A percentile compares a stretch with the other conserved stretches of the same genome.
These are phyloP conservation scores for Rotaria sp. DNA, from an alignment of 2,888 invertebrate species.

Conservation along the genomic window DNA sequence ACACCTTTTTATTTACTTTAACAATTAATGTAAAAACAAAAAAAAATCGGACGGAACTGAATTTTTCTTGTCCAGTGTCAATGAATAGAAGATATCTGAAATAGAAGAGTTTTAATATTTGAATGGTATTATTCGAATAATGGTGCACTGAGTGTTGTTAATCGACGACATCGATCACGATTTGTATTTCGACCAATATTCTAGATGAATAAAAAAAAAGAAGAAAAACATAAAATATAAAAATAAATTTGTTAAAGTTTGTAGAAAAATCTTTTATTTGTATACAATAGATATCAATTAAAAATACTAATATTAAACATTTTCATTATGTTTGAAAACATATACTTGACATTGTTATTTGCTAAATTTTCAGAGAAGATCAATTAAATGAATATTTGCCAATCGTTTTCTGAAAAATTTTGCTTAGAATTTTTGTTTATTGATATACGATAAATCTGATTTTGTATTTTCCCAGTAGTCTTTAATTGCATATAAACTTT, in stretches of 20 bases:
- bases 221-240: not conserved
- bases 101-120: not conserved
- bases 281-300: too few species aligned
- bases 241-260: too few species aligned
- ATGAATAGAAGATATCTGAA: not conserved
- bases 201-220: not conserved
- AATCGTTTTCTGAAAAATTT: too few species aligned
- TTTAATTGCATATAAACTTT: too few species aligned
- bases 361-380: too few species aligned
- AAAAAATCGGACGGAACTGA: not conserved
- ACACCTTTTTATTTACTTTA: not conserved
- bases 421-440: too few species aligned
- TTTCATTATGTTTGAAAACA: too few species aligned
- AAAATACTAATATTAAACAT: too few species aligned
- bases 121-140: not conserved
- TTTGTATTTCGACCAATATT: not conserved
- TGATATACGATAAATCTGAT: too few species aligned
- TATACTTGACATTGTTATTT: too few species aligned
- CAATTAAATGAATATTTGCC: too few species aligned
- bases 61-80: not conserved
- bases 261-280: not conserved
- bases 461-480: too few species aligned
- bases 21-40: not conserved
- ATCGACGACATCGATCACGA: not conserved
- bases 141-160: constrained; percentile 2